Base-by-base conservation (phyloP, 2,797 vertebrate genomes). In the Urocyon cinereoargenteus region DNA sequence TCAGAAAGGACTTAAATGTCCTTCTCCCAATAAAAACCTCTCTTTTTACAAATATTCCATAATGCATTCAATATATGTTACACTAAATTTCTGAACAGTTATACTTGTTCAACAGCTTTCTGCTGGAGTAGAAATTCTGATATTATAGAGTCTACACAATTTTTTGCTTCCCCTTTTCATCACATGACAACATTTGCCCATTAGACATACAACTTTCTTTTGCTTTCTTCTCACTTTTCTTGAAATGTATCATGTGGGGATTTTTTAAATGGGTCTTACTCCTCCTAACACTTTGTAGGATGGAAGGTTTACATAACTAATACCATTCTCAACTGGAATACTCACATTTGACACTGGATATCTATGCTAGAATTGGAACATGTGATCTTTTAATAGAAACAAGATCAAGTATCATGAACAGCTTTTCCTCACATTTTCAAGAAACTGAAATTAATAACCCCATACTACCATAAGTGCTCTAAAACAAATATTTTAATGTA, bases 371-470 rank as follows among this genome's bases (percentile, higher is more conserved):
- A 92, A 40, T 34, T 86, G 19, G 51, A 88, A 94, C 16, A 53
- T 3, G 81, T 55, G 19, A 78, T 64, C 34, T 91, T 79, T 85
- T 68, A 84, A 87, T 19, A 70, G 24, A 97, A 95, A 94, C 16
- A 93, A 89, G 14, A 78, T 85, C 10, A 93, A 96, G 12, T 70
- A 75, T 34, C 93, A 90, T 86, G 15, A 86, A 86, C 7, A 96
- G 18, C 22, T 95, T 96, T 91, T 94, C 40, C 87, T 93, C 22
- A 86, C 18, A 86, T 79, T 89, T 68, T 85, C 31, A 66, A 97
- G 66, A 91, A 86, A 87, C 0, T 82, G 2, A 92, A 90, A 89
- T 81, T 49, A 90, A 85, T 72, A 91, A 93, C 19, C 34, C 10
- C 1, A 14, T 49, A 81, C 61, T 45, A 90, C 26, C 5, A 0